Evolutionary conservation across 2,113 vertebrate species (phyloP).

Genomic region (Atractosteus spatula): DNA sequence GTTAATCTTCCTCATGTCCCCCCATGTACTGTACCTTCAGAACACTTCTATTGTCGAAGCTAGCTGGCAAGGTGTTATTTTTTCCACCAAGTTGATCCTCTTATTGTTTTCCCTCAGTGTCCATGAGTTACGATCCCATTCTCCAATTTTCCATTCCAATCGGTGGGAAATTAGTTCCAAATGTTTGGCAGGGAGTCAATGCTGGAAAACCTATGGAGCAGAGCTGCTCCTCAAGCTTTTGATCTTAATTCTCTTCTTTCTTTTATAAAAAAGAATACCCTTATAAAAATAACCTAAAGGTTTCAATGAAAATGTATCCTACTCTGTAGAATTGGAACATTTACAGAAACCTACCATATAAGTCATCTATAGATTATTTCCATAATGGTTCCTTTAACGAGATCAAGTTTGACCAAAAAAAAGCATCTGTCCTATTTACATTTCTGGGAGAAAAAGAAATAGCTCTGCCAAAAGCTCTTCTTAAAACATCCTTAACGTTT

Average conservation of each 20-base stretch:
- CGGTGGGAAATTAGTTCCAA: constrained; percentile 67
- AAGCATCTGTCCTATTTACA: constrained; percentile 32
- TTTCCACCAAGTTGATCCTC: constrained; percentile 51
- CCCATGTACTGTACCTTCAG: constrained; percentile 50
- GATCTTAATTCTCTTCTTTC: constrained; percentile 25
- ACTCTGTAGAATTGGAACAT: no score
- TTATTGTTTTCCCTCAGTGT: constrained; percentile 53
- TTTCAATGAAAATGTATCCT: no score
- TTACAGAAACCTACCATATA: no score
- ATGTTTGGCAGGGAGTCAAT: constrained; percentile 56
- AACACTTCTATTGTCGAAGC: constrained; percentile 45
- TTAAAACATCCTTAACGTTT: no score
- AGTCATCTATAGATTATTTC: not conserved
- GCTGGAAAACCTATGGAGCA: constrained; percentile 8
- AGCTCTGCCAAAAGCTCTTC: not conserved
- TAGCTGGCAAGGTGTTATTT: constrained; percentile 55
- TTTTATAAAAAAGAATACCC: not conserved
- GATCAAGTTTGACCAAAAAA: constrained; percentile 24
- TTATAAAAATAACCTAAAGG: no score
- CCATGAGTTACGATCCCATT: constrained; percentile 58
- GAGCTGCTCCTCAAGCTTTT: constrained; percentile 18
- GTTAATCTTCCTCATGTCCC: constrained; percentile 50
- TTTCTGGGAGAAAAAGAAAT: constrained; percentile 17
- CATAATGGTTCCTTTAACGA: constrained; percentile 29
- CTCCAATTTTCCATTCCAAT: constrained; percentile 55